Base-by-base conservation (phyloP, 2,797 vertebrate species). In the Streptopelia turtur region DNA sequence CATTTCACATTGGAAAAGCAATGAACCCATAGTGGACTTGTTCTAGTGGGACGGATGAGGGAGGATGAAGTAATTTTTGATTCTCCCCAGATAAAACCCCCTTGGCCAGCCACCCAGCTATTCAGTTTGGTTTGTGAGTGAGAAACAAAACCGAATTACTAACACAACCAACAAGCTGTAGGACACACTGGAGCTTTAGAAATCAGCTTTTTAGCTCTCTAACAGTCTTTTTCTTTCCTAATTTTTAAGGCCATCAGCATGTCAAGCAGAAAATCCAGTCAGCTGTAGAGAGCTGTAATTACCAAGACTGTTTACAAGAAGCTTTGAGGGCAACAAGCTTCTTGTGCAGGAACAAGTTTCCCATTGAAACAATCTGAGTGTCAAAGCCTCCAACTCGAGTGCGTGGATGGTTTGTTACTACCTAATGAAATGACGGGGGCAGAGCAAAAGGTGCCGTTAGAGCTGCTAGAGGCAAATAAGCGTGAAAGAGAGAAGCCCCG, bases 201-300 rank as follows among this genome's bases (percentile, higher is more conserved):
- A 83, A 64, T 41, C 47, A 60, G 71, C 37, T 52, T 84, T 72
- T 69, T n/a, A 63, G 28, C 47, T 79, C 39, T 59, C 53, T 43
- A 83, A 41, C 56, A 50, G 33, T 55, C 1, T 1, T 83, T 92
- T 83, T 70, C 64, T 47, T 74, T 20, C 47, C 84, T 80, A 79
- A 88, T 87, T 95, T 87, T 83, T 82, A 83, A 83, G 82, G 84
- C 33, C 92, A 92, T 64, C 70, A 72, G 37, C 53, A 63, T 56
- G 81, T 89, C 89, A 96, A 91, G 83, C 87, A 96, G 91, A 90
- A 95, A 92, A 94, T 56, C 64, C 91, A 91, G 71, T 65, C 77
- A 77, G 72, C 77, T 95, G 84, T 31, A 60, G 66, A 88, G 53
- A 69, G 41, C 77, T 89, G 81, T 94, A 94, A 94, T 95, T 96